phyloP scores from a whole-genome alignment of 2,797 vertebrate genomes.

The Sebastes reedi region DNA sequence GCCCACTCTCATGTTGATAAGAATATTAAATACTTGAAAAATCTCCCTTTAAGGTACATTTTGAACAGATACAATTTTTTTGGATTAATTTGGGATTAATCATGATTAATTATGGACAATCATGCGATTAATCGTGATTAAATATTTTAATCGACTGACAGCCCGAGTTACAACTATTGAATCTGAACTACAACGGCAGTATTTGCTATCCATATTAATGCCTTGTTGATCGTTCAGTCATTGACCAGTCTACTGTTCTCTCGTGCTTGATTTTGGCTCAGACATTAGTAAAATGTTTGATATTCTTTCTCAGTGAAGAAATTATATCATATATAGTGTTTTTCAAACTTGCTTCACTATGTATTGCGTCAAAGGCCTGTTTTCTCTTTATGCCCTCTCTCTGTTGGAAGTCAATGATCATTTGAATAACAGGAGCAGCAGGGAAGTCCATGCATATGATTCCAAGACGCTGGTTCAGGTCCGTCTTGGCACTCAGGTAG shows the following conservation, averaged over 20 bases:
- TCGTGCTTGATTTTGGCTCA: background rate
- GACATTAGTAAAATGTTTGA: background rate
- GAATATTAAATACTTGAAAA: too few species aligned
- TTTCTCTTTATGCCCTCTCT: background rate
- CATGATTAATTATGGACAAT: too few species aligned
- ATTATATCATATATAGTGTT: background rate
- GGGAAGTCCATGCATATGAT: constrained; percentile 89
- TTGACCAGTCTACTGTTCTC: background rate
- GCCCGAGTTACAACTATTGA: background rate
- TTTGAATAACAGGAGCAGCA: constrained; percentile 76
- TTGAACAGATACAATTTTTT: too few species aligned
- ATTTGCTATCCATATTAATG: background rate
- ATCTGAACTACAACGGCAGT: background rate
- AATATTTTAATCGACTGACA: too few species aligned
- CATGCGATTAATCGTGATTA: too few species aligned
- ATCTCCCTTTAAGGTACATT: too few species aligned
- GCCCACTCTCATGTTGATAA: too few species aligned
- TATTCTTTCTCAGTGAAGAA: constrained; percentile 13
- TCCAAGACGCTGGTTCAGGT: constrained; percentile 76
- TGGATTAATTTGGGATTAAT: too few species aligned
- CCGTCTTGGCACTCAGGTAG: constrained; percentile 66
- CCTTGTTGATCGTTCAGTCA: background rate
- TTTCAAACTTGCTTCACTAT: background rate
- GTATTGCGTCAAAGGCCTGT: background rate
- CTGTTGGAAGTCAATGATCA: constrained; percentile 83